These are phyloP conservation scores for Germaria angustata DNA, from an alignment of 2,888 invertebrate genomes.

Conservation along the genomic window DNA sequence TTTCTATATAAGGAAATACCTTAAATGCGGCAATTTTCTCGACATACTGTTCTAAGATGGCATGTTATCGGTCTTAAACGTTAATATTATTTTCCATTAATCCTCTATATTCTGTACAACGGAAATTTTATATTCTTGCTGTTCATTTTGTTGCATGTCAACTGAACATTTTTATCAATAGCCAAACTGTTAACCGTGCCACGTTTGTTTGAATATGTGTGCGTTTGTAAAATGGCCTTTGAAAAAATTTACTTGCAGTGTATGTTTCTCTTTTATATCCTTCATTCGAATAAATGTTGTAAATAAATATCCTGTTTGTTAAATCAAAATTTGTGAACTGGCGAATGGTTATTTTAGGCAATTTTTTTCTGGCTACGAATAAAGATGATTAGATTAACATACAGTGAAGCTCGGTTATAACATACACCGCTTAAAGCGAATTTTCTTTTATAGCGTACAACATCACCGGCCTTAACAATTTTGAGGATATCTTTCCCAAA, in stretches of 20 bases:
- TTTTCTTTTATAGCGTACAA: too few relatives aligned
- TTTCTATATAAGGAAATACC: too few relatives aligned
- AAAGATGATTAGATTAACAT: too few relatives aligned
- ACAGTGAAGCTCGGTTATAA: too few relatives aligned
- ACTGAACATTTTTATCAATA: slow-evolving; percentile 17
- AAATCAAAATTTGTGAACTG: background rate
- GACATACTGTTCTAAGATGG: slow-evolving; percentile 13
- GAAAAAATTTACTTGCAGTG: background rate
- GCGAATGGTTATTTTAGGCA: background rate
- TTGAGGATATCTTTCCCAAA: too few relatives aligned
- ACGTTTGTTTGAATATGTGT: background rate
- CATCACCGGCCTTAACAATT: too few relatives aligned
- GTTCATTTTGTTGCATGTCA: slow-evolving; percentile 15
- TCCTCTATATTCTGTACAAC: background rate
- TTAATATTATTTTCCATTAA: background rate
- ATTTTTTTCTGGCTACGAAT: background rate
- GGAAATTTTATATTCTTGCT: background rate
- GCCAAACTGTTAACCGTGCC: background rate
- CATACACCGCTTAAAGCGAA: too few relatives aligned
- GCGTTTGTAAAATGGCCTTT: background rate
- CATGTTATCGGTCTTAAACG: slow-evolving; percentile 10
- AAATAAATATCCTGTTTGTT: background rate
- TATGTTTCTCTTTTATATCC: background rate
- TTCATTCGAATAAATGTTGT: background rate
- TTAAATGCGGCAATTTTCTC: too few relatives aligned